These are phyloP conservation scores for Tenualosa thibaudeaui DNA, from an alignment of 2,797 vertebrate species.

Conservation along the genomic window DNA sequence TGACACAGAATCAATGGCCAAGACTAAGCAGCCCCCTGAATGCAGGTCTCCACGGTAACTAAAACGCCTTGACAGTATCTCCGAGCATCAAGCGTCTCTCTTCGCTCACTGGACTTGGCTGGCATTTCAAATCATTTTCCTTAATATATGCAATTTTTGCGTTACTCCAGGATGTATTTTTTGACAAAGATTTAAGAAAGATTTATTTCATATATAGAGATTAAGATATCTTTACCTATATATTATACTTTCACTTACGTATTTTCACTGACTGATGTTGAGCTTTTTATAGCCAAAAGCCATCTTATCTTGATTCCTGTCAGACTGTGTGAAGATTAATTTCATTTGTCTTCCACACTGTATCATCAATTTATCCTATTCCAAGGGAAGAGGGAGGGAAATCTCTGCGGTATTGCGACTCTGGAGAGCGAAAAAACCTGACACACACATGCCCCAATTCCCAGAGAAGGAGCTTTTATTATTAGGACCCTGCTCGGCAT, in stretches of 20 bases:
- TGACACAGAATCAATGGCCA: constrained; percentile 71
- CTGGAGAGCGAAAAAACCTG: constrained; percentile 74
- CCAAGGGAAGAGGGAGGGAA: constrained; percentile 63
- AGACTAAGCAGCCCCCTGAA: constrained; percentile 66
- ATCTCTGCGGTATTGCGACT: constrained; percentile 74
- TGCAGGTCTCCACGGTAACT: background rate
- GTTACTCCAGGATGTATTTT: background rate
- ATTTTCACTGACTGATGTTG: constrained; percentile 57
- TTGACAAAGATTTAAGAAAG: background rate
- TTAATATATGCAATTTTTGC: background rate
- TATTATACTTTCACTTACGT: constrained; percentile 62
- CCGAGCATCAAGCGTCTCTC: background rate
- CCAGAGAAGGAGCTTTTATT: constrained; percentile 81
- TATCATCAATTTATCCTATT: constrained; percentile 82
- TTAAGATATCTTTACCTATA: constrained; percentile 49
- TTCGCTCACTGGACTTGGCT: background rate
- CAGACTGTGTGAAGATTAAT: constrained; percentile 77
- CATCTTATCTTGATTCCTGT: constrained; percentile 71
- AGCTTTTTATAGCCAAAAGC: constrained; percentile 55
- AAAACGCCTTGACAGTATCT: background rate
- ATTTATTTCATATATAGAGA: background rate
- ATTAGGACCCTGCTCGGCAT: constrained; percentile 74
- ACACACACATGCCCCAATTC: constrained; percentile 77
- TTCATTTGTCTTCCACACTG: constrained; percentile 78
- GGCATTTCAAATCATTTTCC: background rate